Conservation (phyloP, 1,140 invertebrate species). For the Tigriopus japonicus region DNA sequence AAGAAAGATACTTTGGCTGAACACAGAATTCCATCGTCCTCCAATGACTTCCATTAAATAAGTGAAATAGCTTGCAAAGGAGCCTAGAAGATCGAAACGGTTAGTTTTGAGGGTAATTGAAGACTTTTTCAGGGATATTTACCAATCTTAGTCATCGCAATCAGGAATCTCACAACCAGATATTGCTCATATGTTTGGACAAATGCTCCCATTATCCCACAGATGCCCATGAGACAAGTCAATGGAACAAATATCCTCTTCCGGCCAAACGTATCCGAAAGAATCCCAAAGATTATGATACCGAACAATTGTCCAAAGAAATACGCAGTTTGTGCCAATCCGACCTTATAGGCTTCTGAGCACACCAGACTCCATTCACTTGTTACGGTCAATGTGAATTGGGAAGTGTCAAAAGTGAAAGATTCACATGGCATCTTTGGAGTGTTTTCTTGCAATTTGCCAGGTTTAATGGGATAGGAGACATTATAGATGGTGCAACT, state of each 20-base stretch:
- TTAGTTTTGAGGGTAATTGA: no score
- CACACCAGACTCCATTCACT: constrained; percentile 52
- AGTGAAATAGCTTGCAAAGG: no score
- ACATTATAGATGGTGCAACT: background rate
- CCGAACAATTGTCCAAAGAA: constrained; percentile 63
- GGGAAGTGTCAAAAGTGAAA: background rate
- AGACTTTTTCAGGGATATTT: no score
- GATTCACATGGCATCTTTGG: background rate
- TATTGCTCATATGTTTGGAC: background rate
- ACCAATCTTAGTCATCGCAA: background rate
- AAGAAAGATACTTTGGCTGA: no score
- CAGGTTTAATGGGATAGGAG: background rate
- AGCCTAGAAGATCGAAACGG: no score
- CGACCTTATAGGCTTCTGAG: constrained; percentile 38
- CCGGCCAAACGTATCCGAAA: constrained; percentile 38
- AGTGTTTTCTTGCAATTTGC: background rate
- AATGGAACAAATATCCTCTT: background rate
- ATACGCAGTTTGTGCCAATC: constrained; percentile 53
- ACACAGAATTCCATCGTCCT: no score
- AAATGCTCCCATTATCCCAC: background rate
- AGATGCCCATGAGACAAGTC: background rate
- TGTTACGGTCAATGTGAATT: background rate
- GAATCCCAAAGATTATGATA: constrained; percentile 52
- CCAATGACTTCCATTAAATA: no score
- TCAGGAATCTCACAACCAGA: background rate